Base-by-base conservation (phyloP, 2,113 vertebrate species). In the Seriola aureovittata region DNA sequence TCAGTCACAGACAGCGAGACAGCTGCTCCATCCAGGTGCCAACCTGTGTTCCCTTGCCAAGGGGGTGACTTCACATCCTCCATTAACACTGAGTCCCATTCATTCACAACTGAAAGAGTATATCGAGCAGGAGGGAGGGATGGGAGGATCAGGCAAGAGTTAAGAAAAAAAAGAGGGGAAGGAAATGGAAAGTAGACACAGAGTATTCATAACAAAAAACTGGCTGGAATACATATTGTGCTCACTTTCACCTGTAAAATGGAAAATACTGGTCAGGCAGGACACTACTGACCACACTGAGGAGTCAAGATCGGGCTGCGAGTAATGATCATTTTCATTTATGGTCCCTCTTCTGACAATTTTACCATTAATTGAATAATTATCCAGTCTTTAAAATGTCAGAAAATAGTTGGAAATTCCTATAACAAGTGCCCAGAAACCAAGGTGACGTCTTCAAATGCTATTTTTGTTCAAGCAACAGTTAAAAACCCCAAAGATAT, bases 41-140 rank as follows among this genome's bases (percentile, higher is more conserved):
- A 85, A 73, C 55, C 84, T 86, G 83, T 91, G 78, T 78, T 89
- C 59, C 63, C 50, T 13, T 80, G 88, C 90, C 92, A 93, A 85
- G 12, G 62, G 12, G 48, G 84, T 94, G 93, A 93, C 88, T 91
- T 93, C 90, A 93, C 83, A 75, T 91, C 89, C 87, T 89, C 88
- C 73, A 55, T 71, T 59, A 75, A 75, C 87, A 86, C 81, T 82
- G 75, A 64, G 75, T 62, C 76, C 67, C 62, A 85, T 91, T 91
- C 83, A 89, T 67, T 81, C 78, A 85, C 46, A 32, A 52, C 80
- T 64, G 75, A 75, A 84, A 78, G 78, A 78, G 78, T 63, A 70
- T 54, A 84, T 76, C 21, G 19, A 65, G 83, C 16, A 63, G 68
- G 60, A 78, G 44, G 38, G 38, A 38, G 82, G 67, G 44, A 42